phyloP scores from a whole-genome alignment of 1,140 invertebrate species.

The Grapholita molesta region DNA sequence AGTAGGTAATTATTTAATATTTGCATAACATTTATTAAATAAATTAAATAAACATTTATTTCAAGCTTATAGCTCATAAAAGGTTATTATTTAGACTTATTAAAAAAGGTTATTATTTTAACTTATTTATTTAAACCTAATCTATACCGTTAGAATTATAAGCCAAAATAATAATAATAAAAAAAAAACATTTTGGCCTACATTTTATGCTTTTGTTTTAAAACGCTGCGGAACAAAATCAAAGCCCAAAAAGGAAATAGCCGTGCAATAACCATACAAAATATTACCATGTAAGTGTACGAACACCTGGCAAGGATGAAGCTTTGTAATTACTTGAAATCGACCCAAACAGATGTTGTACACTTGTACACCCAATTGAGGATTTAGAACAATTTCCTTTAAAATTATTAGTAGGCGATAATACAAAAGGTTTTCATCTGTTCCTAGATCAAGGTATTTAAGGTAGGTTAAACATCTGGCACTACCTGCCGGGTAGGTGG shows the following conservation, averaged over 20 bases:
- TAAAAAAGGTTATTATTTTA: too few species aligned
- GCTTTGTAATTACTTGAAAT: not conserved
- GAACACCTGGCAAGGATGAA: not conserved
- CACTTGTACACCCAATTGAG: not conserved
- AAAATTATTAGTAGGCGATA: not conserved
- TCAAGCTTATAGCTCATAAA: too few species aligned
- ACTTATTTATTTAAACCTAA: too few species aligned
- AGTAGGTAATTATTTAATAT: too few species aligned
- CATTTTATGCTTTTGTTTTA: not conserved
- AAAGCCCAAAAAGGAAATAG: not conserved
- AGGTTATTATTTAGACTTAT: too few species aligned
- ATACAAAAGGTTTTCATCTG: not conserved
- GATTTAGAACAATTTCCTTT: not conserved
- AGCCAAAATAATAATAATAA: too few species aligned
- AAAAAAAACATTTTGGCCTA: too few species aligned
- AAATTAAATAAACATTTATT: too few species aligned
- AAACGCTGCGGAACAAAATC: not conserved
- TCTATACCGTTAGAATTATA: too few species aligned
- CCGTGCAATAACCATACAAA: not conserved
- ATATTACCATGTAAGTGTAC: not conserved
- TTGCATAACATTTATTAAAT: too few species aligned
- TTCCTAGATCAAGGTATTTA: not conserved
- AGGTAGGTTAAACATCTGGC: slow-evolving; percentile 1
- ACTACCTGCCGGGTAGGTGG: not conserved
- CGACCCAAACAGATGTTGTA: not conserved